Evolutionary conservation across 2,888 invertebrate species (phyloP), one percentile per base, ranked within the genome.

Genomic region (Torymus auratus): DNA sequence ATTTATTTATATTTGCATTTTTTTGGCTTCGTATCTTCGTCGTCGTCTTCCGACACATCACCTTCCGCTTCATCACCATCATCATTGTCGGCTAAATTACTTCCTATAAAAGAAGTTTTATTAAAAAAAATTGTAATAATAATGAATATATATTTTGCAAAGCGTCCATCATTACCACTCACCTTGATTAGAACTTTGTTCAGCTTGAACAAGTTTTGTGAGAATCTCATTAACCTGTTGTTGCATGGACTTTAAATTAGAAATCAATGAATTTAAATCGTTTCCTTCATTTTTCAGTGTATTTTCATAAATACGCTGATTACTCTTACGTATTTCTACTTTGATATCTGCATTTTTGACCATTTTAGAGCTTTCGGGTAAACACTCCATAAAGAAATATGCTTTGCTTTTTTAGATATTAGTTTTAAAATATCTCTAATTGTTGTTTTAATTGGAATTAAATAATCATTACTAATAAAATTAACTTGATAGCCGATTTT

Each of bases 161-260:
- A 41, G 41, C 41, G 41, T 41, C 41, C 41, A n/a, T 50, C 41
- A n/a, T 50, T n/a, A 0, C 10, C 70, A 23, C 14, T 65, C 56
- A 82, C 82, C 71, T 78, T 82, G 60, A 23, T 53, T 82, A 15
- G 41, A 58, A 12, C 17, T 55, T 65, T 76, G 72, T 58, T 82
- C 79, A n/a, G 82, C 71, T 56, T 86, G 82, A 52, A 89, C 84
- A 17, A 90, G 83, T 28, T 78, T 83, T 12, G 89, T 89, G 72
- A 90, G 83, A 80, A 88, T 86, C 69, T 87, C 84, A 81, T 90
- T 90, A 62, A 88, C 85, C 78, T 80, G 85, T 56, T 81, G 79
- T 80, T 88, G 89, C 3, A 85, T 83, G 3, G 85, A 83, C 68
- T 84, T 86, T 69, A 90, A 83, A 74, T 82, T 84, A 7, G 56